phyloP scores from a whole-genome alignment of 2,113 vertebrate species.

The Daboia siamensis region DNA sequence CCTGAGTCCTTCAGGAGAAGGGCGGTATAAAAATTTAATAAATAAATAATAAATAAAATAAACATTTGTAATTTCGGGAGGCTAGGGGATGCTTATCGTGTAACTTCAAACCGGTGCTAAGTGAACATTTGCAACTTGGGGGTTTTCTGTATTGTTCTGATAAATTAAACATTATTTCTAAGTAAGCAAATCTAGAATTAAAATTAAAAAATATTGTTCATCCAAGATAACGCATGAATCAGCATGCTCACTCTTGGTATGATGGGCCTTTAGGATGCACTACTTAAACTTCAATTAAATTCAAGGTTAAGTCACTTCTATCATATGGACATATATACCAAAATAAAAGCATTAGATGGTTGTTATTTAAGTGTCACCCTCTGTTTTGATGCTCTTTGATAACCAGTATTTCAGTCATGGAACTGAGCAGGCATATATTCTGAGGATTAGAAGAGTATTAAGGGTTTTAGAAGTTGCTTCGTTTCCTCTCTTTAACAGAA shows the following conservation, averaged over 20 bases:
- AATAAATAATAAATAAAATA: no score
- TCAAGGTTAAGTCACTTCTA: background rate
- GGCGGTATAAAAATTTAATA: no score
- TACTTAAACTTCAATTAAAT: background rate
- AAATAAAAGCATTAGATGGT: background rate
- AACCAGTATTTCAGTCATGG: background rate
- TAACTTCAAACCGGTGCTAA: no score
- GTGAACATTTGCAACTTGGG: no score
- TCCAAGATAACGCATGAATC: background rate
- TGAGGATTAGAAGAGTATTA: background rate
- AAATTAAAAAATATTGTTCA: background rate
- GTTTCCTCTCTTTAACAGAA: fast-evolving
- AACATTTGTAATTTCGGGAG: no score
- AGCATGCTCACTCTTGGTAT: background rate
- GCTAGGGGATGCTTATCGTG: no score
- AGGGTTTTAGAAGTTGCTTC: fast-evolving
- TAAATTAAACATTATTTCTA: constrained; percentile 3
- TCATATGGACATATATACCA: background rate
- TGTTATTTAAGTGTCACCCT: background rate
- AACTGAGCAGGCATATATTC: background rate
- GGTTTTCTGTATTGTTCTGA: background rate
- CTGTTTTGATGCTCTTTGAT: background rate
- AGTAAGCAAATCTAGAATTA: background rate
- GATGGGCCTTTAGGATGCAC: background rate
- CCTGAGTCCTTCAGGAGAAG: no score